Conservation (phyloP, 2,888 invertebrate species). For the Phasia obesa region DNA sequence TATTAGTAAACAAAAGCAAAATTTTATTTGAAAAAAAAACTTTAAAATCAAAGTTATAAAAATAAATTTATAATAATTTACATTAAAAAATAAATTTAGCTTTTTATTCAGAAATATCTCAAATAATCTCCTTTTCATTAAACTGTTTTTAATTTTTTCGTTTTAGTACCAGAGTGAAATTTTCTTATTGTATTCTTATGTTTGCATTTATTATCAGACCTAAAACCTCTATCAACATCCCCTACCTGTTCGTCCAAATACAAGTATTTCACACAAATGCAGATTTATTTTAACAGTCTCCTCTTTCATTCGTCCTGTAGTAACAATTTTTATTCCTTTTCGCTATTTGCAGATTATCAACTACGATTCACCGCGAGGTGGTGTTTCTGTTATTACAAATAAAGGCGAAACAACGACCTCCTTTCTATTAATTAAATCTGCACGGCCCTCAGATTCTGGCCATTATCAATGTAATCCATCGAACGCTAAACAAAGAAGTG, state of each 20-base stretch:
- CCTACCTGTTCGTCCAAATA: not conserved
- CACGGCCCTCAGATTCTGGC: slow-evolving; percentile 93
- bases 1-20: too few species aligned
- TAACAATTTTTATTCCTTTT: not conserved
- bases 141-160: too few species aligned
- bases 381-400: slow-evolving; percentile 95
- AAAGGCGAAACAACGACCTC: slow-evolving; percentile 95
- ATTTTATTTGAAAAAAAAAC: too few species aligned
- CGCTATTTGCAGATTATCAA: slow-evolving; percentile 90
- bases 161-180: too few species aligned
- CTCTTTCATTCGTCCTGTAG: too few species aligned
- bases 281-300: too few species aligned
- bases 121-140: too few species aligned
- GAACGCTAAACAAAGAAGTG: slow-evolving; percentile 94
- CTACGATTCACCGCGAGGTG: slow-evolving; percentile 95
- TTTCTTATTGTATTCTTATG: slow-evolving; percentile 41
- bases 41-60: too few species aligned
- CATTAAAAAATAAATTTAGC: too few species aligned
- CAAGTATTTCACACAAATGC: too few species aligned
- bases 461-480: slow-evolving; percentile 97
- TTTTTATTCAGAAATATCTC: too few species aligned
- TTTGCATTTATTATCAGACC: slow-evolving; percentile 48
- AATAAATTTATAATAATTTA: too few species aligned
- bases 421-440: slow-evolving; percentile 93
- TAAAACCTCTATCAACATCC: slow-evolving; percentile 29